phyloP scores from a whole-genome alignment of 2,797 vertebrate species.

The Phrynocephalus guinanensis region DNA sequence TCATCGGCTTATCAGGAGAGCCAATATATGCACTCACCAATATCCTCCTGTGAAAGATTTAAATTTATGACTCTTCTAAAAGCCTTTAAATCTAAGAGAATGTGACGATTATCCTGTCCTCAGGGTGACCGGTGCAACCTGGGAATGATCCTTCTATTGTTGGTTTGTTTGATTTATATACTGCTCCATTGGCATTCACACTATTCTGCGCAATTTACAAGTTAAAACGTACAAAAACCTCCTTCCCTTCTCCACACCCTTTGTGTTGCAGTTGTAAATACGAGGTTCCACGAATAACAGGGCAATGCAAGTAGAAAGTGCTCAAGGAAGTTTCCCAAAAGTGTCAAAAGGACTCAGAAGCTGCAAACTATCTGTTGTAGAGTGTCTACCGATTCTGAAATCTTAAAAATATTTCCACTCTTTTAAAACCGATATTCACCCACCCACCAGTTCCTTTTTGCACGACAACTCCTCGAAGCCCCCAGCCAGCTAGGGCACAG shows the following conservation, averaged over 20 bases:
- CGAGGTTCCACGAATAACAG: neutral
- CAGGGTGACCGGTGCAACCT: constrained; percentile 43
- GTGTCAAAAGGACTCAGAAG: no score
- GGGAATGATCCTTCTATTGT: constrained; percentile 58
- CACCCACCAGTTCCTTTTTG: no score
- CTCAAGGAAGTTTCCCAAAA: neutral
- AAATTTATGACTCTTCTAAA: neutral
- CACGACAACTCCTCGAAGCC: no score
- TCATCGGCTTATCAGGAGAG: constrained; percentile 5
- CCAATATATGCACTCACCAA: constrained; percentile 21
- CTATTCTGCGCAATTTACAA: no score
- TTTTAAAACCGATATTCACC: no score
- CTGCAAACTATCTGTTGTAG: neutral
- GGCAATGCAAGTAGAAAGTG: neutral
- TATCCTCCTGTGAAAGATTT: neutral
- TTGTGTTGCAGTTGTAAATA: constrained; percentile 47
- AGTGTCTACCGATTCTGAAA: no score
- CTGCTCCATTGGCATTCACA: no score
- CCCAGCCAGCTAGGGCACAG: no score
- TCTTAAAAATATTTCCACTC: no score
- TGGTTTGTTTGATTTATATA: no score
- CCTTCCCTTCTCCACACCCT: constrained; percentile 30
- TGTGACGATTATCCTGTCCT: constrained; percentile 4
- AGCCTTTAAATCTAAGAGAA: constrained; percentile 52
- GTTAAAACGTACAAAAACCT: constrained; percentile 41